A percentile compares a stretch with the other conserved stretches of the same genome.
phyloP scores from a whole-genome alignment of 2,888 invertebrate species.

The Schrankia costaestrigalis region DNA sequence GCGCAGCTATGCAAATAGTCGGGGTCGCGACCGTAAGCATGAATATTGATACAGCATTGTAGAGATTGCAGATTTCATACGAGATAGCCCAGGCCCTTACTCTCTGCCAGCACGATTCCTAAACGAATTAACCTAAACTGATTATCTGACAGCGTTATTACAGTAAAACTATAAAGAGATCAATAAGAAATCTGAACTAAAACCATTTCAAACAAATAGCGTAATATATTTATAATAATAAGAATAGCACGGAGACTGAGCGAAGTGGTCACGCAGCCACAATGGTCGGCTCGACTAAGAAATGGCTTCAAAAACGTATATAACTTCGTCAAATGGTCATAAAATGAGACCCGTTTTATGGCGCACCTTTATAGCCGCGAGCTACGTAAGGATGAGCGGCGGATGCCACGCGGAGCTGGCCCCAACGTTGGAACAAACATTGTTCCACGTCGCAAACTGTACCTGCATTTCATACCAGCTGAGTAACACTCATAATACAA shows the following conservation, averaged over 20 bases:
- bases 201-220: constrained; percentile 39
- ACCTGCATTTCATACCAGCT: constrained; percentile 27
- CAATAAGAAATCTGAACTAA: constrained; percentile 41
- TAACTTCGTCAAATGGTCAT: constrained; percentile 78
- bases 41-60: constrained; percentile 79
- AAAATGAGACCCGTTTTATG: constrained; percentile 76
- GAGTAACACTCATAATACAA: constrained; percentile 29
- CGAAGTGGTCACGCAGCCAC: constrained; percentile 64
- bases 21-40: constrained; percentile 77
- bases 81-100: constrained; percentile 65
- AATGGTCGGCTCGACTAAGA: constrained; percentile 64
- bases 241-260: constrained; percentile 49
- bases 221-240: constrained; percentile 54
- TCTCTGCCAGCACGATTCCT: constrained; percentile 68
- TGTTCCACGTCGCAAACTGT: constrained; percentile 26
- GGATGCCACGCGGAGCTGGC: constrained; percentile 50
- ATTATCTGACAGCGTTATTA: constrained; percentile 55
- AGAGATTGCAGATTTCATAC: constrained; percentile 69
- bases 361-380: constrained; percentile 72
- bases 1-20: constrained; percentile 77
- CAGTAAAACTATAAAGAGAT: constrained; percentile 26
- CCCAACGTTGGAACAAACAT: constrained; percentile 39
- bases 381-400: constrained; percentile 66
- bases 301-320: constrained; percentile 74
- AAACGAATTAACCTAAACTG: constrained; percentile 63